phyloP scores from a whole-genome alignment of 1,140 invertebrate genomes.

The Anoplophora glabripennis region DNA sequence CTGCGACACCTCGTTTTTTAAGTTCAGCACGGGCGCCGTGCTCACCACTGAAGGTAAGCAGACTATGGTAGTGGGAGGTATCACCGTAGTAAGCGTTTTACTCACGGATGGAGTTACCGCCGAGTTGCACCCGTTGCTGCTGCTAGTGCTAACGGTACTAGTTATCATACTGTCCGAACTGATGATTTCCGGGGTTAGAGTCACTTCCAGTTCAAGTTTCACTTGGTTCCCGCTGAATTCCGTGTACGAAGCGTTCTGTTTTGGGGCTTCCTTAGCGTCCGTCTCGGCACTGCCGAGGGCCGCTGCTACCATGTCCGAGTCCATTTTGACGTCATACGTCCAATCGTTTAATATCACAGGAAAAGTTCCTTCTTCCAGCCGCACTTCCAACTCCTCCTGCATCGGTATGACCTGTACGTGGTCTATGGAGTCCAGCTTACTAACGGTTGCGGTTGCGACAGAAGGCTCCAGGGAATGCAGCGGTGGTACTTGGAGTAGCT shows the following conservation, averaged over 20 bases:
- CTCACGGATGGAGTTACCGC: conserved; percentile 37
- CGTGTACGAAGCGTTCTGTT: conserved; percentile 22
- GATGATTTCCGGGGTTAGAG: conserved; percentile 53
- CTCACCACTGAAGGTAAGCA: conserved; percentile 50
- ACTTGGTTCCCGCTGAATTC: conserved; percentile 34
- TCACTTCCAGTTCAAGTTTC: conserved; percentile 55
- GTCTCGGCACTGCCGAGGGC: conserved; percentile 35
- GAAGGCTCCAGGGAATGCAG: conserved; percentile 45
- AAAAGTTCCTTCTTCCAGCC: conserved; percentile 51
- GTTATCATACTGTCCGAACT: conserved; percentile 49
- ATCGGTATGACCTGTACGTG: conserved; percentile 53
- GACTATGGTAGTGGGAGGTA: conserved; percentile 55
- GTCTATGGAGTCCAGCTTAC: conserved; percentile 27
- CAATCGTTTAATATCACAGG: conserved; percentile 45
- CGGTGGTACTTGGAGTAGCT: conserved; percentile 47
- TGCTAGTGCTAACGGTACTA: conserved; percentile 45
- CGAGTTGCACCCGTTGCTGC: conserved; percentile 43
- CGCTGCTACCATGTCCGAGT: conserved; percentile 46
- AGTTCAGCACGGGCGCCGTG: conserved; percentile 45
- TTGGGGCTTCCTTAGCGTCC: conserved; percentile 19
- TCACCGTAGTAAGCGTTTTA: conserved; percentile 47
- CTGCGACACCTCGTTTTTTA: conserved; percentile 38
- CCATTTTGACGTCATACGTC: conserved; percentile 46
- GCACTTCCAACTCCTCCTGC: conserved; percentile 54
- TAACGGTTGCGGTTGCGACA: background rate